Evolutionary conservation across 2,888 invertebrate species (phyloP).

Genomic region (Eutolmus rufibarbis): DNA sequence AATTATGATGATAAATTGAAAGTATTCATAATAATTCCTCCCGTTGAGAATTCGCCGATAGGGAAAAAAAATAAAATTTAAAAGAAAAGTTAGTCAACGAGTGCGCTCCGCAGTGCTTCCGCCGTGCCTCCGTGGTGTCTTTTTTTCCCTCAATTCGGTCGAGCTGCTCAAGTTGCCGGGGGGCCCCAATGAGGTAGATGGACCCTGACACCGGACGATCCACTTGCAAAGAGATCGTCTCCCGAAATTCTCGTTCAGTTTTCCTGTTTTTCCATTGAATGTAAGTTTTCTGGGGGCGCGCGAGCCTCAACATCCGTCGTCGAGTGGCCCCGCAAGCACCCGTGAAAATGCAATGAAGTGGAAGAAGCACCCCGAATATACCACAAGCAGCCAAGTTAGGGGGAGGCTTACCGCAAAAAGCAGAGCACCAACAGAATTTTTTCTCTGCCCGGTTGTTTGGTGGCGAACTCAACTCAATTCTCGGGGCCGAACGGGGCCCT

Average conservation of each 20-base stretch:
- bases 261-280: background rate
- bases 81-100: background rate
- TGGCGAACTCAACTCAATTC: background rate
- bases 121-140: background rate
- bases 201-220: slow-evolving; percentile 1
- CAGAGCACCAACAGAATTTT: background rate
- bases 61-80: background rate
- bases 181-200: slow-evolving; percentile 7
- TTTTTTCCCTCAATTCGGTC: background rate
- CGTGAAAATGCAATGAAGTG: slow-evolving; percentile 17
- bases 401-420: background rate
- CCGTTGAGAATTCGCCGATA: background rate
- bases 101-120: background rate
- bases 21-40: background rate
- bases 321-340: background rate
- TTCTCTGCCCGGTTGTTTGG: background rate
- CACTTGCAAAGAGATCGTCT: slow-evolving; percentile 14
- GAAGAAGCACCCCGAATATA: background rate
- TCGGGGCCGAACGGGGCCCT: background rate
- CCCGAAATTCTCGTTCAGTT: background rate
- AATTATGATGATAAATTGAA: slow-evolving; percentile 18
- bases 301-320: background rate
- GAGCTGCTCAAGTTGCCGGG: background rate
- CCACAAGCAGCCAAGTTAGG: background rate
- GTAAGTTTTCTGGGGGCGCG: background rate